Percentiles rank a stretch among this genome's conserved stretches.
Evolutionary conservation across 1,140 invertebrate species (phyloP).

Genomic region (Ceratina calcarata): DNA sequence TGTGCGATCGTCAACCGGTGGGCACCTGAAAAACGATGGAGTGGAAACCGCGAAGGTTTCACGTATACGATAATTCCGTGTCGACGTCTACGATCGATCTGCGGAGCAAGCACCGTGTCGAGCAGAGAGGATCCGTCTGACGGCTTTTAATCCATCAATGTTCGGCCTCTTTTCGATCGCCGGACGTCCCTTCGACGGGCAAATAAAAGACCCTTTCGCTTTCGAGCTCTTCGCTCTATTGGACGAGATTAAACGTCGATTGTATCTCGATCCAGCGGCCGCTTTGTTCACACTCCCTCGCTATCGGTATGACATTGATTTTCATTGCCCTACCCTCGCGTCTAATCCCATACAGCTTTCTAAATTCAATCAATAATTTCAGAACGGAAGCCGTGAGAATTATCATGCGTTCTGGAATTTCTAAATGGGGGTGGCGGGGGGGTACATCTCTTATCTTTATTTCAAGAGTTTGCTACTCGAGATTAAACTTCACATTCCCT

Average conservation of each 20-base stretch:
- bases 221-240: not conserved
- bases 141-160: slow-evolving; percentile 33
- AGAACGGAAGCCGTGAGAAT: no score
- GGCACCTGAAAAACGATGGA: slow-evolving; percentile 15
- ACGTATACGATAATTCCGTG: slow-evolving; percentile 4
- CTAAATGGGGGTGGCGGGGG: no score
- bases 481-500: slow-evolving; percentile 35
- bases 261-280: not conserved
- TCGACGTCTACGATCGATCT: slow-evolving; percentile 21
- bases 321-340: not conserved
- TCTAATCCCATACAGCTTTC: not conserved
- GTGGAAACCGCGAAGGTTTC: slow-evolving; percentile 5
- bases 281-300: not conserved
- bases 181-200: not conserved
- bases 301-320: not conserved
- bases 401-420: no score
- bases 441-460: slow-evolving; percentile 23
- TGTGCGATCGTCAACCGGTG: slow-evolving; percentile 16
- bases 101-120: no score
- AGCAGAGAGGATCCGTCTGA: not conserved
- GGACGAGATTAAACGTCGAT: not conserved
- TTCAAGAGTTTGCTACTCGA: not conserved
- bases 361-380: not conserved
- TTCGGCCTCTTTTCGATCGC: not conserved
- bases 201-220: slow-evolving; percentile 5